Base-by-base conservation (phyloP, 1,140 invertebrate genomes). In the Drosophila chauvacae region DNA sequence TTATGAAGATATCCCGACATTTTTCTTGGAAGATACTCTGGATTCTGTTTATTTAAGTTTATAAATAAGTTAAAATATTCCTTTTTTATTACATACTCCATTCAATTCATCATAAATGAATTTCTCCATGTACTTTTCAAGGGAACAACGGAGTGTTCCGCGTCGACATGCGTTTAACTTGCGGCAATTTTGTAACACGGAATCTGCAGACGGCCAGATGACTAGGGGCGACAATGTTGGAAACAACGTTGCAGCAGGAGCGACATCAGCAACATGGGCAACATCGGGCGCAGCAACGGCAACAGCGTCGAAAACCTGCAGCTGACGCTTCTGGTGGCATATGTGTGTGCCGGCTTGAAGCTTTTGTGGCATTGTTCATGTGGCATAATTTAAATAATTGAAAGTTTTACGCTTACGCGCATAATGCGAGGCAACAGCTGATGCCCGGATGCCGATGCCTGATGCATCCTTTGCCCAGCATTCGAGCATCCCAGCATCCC, bases 351-450 rank as follows among this genome's bases (percentile, higher is more conserved):
- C 74, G 3, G 42, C 64, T 44, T 53, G 47, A 28, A 66, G 80
- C 72, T 71, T 86, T 69, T 91, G 87, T 71, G 87, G 83, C 79
- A 91, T 91, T 91, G 83, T 91, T 91, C 88, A 76, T 91, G 88
- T 88, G 90, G 88, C 86, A 85, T 91, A 85, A 91, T 91, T 91
- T 91, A 91, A 91, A 91, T 91, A 91, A 91, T 91, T 91, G 88
- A 91, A 91, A 91, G 84, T 91, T 91, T 88, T 90, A 88, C 84
- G 90, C 84, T 88, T 85, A 77, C 70, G 78, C 81, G 81, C 85
- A 84, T 88, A 90, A 90, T 90, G 80, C 77, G 30, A 64, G 69
- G 35, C 41, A 80, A 55, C 73, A 83, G 74, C 82, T 85, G 81
- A 81, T 78, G 61, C 39, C 77, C 81, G 81, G 77, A 85, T 78